These are phyloP conservation scores for Papilio polytes DNA, from an alignment of 1,140 invertebrate genomes.

Conservation along the genomic window DNA sequence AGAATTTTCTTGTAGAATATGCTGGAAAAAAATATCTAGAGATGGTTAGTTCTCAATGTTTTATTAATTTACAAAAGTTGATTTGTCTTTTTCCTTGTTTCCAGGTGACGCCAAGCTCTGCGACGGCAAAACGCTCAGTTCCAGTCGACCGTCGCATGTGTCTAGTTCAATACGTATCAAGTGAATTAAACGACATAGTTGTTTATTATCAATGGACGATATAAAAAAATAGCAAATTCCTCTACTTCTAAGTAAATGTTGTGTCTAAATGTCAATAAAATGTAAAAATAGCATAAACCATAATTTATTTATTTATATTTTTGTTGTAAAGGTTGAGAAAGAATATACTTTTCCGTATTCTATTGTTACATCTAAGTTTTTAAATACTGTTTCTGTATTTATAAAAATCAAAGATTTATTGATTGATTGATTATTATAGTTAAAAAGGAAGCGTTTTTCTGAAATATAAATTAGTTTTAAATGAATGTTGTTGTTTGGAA, in stretches of 20 bases:
- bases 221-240: neutral
- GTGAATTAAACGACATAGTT: neutral
- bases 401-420: too few species aligned
- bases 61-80: neutral
- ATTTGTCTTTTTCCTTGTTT: slow-evolving; percentile 41
- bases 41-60: too few species aligned
- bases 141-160: slow-evolving; percentile 75
- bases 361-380: too few species aligned
- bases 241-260: neutral
- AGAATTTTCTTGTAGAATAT: too few species aligned
- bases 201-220: neutral
- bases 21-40: too few species aligned
- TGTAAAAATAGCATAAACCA: neutral
- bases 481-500: neutral
- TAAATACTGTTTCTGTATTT: too few species aligned
- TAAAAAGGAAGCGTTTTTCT: neutral
- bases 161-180: slow-evolving; percentile 48
- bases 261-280: slow-evolving; percentile 18
- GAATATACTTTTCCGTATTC: too few species aligned
- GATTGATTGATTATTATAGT: too few species aligned
- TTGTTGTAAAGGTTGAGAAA: too few species aligned
- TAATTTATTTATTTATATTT: neutral
- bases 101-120: slow-evolving; percentile 74
- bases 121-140: slow-evolving; percentile 76
- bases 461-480: neutral